Evolutionary conservation across 2,888 invertebrate species (phyloP).

Genomic region (Stomorhina lunata): DNA sequence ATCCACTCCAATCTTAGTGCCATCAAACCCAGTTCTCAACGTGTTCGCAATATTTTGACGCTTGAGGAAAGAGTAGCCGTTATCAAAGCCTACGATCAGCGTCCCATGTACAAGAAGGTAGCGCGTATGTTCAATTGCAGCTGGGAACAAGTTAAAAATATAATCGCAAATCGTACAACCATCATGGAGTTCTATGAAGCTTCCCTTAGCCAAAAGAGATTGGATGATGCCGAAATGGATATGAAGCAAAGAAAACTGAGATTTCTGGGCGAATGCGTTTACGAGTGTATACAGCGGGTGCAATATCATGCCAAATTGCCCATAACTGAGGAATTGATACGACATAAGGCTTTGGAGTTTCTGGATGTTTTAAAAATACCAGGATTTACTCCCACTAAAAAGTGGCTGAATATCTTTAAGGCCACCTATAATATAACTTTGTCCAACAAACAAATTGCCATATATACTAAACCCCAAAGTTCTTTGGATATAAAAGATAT

Average conservation of each 20-base stretch:
- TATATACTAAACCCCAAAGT: slow-evolving; percentile 72
- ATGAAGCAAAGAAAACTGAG: slow-evolving; percentile 72
- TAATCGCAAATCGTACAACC: slow-evolving; percentile 73
- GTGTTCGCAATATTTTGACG: slow-evolving; percentile 74
- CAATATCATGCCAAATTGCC: slow-evolving; percentile 73
- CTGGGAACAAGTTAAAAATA: slow-evolving; percentile 78
- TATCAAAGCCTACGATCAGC: slow-evolving; percentile 75
- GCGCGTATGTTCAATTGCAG: slow-evolving; percentile 77
- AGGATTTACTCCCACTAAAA: slow-evolving; percentile 72
- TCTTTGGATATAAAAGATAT: slow-evolving; percentile 74
- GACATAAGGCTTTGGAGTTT: slow-evolving; percentile 73
- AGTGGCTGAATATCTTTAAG: slow-evolving; percentile 76
- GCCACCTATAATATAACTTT: slow-evolving; percentile 73
- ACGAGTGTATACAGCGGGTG: slow-evolving; percentile 75
- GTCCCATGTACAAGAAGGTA: slow-evolving; percentile 77
- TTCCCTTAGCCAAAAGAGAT: slow-evolving; percentile 63
- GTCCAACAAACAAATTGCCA: slow-evolving; percentile 73
- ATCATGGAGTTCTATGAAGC: slow-evolving; percentile 76
- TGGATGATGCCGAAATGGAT: slow-evolving; percentile 64
- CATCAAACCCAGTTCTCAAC: slow-evolving; percentile 66
- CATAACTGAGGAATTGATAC: slow-evolving; percentile 73
- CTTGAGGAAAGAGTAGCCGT: slow-evolving; percentile 76
- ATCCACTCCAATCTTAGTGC: slow-evolving; percentile 59
- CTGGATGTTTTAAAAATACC: slow-evolving; percentile 72
- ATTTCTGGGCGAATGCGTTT: slow-evolving; percentile 76